These are phyloP conservation scores for Apoda limacodes DNA, from an alignment of 2,888 invertebrate species.

Conservation along the genomic window DNA sequence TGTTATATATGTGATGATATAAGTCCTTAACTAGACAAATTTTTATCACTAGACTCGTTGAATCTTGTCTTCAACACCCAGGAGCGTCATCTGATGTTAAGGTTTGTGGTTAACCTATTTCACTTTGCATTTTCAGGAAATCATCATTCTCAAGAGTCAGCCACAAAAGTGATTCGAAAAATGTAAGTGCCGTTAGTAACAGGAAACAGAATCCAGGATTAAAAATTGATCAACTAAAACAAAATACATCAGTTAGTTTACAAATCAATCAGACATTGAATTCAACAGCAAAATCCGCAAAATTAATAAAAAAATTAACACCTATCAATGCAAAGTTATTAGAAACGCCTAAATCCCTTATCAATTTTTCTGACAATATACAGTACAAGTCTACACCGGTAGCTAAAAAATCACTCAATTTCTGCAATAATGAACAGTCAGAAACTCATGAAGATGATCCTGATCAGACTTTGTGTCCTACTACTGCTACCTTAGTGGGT, in stretches of 20 bases:
- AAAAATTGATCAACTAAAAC: no score
- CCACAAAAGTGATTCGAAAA: slow-evolving; percentile 23
- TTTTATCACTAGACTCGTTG: no score
- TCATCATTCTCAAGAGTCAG: slow-evolving; percentile 33
- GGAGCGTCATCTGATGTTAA: no score
- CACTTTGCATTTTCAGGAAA: slow-evolving; percentile 27
- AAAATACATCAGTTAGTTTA: no score
- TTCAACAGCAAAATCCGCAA: slow-evolving; percentile 25
- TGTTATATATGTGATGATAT: no score
- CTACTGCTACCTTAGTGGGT: slow-evolving; percentile 29
- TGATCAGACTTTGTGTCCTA: slow-evolving; percentile 42
- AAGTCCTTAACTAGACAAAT: no score
- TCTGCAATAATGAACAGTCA: slow-evolving; percentile 27
- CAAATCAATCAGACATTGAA: no score
- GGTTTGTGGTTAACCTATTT: no score
- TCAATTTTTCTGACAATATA: slow-evolving; percentile 46
- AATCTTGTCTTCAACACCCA: no score
- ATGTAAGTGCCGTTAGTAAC: no score
- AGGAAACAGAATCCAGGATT: no score
- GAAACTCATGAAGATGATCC: slow-evolving; percentile 27
- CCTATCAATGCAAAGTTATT: slow-evolving; percentile 24
- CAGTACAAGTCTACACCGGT: slow-evolving; percentile 54
- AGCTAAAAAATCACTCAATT: slow-evolving; percentile 50
- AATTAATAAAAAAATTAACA: slow-evolving; percentile 28
- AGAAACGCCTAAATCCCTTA: slow-evolving; percentile 47